Evolutionary conservation across 2,113 vertebrate genomes (phyloP), one percentile per base, ranked within the genome.

Genomic region (Oceanodroma tethys): DNA sequence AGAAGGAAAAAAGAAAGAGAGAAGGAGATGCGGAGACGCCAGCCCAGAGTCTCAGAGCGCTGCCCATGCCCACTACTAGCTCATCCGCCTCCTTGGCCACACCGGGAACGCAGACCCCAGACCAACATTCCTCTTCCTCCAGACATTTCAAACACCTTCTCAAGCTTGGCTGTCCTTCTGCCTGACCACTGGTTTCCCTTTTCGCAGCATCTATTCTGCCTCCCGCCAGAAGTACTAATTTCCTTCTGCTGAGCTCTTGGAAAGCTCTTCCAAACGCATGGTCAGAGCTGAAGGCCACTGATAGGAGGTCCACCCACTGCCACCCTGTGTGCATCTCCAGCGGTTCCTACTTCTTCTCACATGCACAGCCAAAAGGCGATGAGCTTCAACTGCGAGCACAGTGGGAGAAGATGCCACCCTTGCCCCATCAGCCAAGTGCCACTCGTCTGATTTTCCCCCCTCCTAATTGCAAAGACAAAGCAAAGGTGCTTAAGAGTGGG

Each of bases 321-420:
- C 68, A 58, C 17, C 32, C 26, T 9, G 7, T 8, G 1, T 8
- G 4, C 5, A 1, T 15, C 43, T 27, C 43, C 52, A 23, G 60
- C 0, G 0, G 45, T 38, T 74, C 23, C 45, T 38, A 23, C 22
- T 16, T 45, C 11, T 43, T 43, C 36, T 43, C 42, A 13, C 12
- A 59, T 1, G 23, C 15, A 34, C 9, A 12, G 4, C 16, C 10
- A 43, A 59, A 52, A 29, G 8, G 22, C 3, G 2, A 16, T 8
- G 18, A 25, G 34, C 45, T 68, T n/a, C 10, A 3, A 30, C 47
- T 5, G 29, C 1, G 26, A 73, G 50, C 32, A 21, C 16, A 5
- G 59, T 0, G 0, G 30, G 17, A 32, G 3, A 36, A 55, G 62
- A 45, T 0, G 22, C 5, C 38, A 27, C 18, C 29, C n/a, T 17